Base-by-base conservation (phyloP, 2,113 vertebrate species). In the Nibea coibor region DNA sequence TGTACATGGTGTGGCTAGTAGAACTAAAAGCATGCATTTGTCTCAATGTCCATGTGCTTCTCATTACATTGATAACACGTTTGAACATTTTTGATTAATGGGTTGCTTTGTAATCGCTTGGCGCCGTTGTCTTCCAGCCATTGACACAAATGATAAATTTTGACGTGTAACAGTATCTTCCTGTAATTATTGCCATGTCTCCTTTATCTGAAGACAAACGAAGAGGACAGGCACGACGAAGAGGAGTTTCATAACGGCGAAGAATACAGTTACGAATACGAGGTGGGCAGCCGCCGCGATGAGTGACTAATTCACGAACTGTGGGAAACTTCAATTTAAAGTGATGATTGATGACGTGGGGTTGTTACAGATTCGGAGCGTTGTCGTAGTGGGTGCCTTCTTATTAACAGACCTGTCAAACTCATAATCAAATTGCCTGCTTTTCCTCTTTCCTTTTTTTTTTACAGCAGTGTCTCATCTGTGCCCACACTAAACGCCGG, bases 211-310 rank as follows among this genome's bases (percentile, higher is more conserved):
- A 80, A 92, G 91, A 84, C 76, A 10, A 84, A 48, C 56, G 80
- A 81, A 10, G 82, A 72, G 19, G 75, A 45, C n/a, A 22, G 53
- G 45, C 72, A 61, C 67, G 72, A 78, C 7, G 70, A 80, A 26
- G 83, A 88, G 10, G 87, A 90, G 65, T 78, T 80, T 68, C 79
- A 89, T 74, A 80, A 91, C 0, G 53, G 31, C 4, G 92, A 92
- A 80, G 91, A 90, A 45, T 86, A 92, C 86, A 76, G 70, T 66
- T 87, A 93, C 87, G 91, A 94, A 59, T 93, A 94, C 8, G 88
- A 94, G 93, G 95, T 95, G 84, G 84, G 89, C 75, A 63, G 68
- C 73, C 11, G 53, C 50, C 47, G 64, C 24, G 15, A 19, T 28
- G 28, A 72, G 64, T 84, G 78, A 84, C 61, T 85, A 83, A 80